Evolutionary conservation across 2,888 invertebrate genomes (phyloP), one percentile per base, ranked within the genome.

Genomic region (Bhutanitis thaidina): DNA sequence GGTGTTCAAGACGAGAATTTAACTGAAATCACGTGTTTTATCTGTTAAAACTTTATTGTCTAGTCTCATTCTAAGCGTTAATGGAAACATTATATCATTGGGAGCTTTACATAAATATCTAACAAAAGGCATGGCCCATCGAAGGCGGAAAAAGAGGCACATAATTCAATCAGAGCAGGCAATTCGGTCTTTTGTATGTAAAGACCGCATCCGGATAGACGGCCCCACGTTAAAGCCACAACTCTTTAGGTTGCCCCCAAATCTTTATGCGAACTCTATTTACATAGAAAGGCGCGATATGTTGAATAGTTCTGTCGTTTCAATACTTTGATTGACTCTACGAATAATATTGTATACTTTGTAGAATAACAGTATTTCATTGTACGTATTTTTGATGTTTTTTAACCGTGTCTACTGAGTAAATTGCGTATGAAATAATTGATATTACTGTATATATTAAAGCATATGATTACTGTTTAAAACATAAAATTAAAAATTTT

Each of bases 111-210:
- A 75, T 75, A 77, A 79, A 78, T 76, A 73, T 67, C 64, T 60
- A 61, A 63, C 71, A 75, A 77, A 76, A 75, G 69, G 65, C 66
- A 63, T 64, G 64, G 71, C 74, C 77, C 67, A 68, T 68, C 62
- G 62, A 62, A 64, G 64, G 63, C 66, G 65, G 74, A 60, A 67
- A 69, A 74, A 71, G 72, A 69, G 76, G 77, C 71, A 69, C 74
- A 80, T 84, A 81, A 84, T 85, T 88, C 85, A 85, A 86, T 88
- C 81, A 83, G 70, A 59, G 63, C 58, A 65, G 72, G 74, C 80
- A 80, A 83, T 83, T 81, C 76, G 70, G 76, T 77, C 83, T 81
- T 85, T 86, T 86, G 80, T 85, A 80, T 77, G 80, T 81, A 79
- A 80, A 82, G 80, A 81, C 80, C 80, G 76, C 77, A 74, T 75